Evolutionary conservation across 2,888 invertebrate genomes (phyloP).

Genomic region (Erebia palarica): DNA sequence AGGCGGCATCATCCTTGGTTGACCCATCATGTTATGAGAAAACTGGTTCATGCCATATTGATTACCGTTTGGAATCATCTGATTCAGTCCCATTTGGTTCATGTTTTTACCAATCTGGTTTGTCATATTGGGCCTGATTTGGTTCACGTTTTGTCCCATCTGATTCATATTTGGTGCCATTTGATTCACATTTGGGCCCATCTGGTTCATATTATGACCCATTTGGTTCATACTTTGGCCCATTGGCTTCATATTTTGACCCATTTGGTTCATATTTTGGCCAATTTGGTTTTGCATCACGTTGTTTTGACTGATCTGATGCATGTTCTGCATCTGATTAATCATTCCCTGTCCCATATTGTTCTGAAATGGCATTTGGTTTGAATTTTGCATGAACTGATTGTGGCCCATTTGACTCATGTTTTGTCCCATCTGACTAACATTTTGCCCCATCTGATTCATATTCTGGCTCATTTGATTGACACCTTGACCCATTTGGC

Average conservation of each 20-base stretch:
- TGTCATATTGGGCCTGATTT: constrained; percentile 43
- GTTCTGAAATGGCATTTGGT: constrained; percentile 48
- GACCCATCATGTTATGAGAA: constrained; percentile 63
- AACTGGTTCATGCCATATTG: constrained; percentile 69
- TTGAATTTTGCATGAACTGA: constrained; percentile 48
- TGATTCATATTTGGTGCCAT: constrained; percentile 47
- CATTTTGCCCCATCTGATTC: constrained; percentile 50
- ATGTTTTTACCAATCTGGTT: constrained; percentile 49
- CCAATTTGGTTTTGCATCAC: constrained; percentile 48
- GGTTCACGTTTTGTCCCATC: constrained; percentile 48
- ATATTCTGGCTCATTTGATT: constrained; percentile 49
- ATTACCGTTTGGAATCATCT: constrained; percentile 65
- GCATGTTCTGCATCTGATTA: constrained; percentile 45
- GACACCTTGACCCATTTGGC: constrained; percentile 44
- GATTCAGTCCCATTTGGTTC: constrained; percentile 46
- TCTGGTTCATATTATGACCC: constrained; percentile 51
- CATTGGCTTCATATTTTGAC: constrained; percentile 51
- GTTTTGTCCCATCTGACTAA: constrained; percentile 55
- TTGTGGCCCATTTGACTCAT: constrained; percentile 47
- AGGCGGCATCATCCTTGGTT: constrained; percentile 69
- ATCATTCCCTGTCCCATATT: constrained; percentile 53
- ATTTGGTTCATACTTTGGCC: constrained; percentile 54
- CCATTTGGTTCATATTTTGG: constrained; percentile 55
- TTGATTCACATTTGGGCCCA: constrained; percentile 47
- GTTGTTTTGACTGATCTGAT: constrained; percentile 48